phyloP scores from a whole-genome alignment of 2,888 invertebrate species.

The Yponomeuta evonymella region DNA sequence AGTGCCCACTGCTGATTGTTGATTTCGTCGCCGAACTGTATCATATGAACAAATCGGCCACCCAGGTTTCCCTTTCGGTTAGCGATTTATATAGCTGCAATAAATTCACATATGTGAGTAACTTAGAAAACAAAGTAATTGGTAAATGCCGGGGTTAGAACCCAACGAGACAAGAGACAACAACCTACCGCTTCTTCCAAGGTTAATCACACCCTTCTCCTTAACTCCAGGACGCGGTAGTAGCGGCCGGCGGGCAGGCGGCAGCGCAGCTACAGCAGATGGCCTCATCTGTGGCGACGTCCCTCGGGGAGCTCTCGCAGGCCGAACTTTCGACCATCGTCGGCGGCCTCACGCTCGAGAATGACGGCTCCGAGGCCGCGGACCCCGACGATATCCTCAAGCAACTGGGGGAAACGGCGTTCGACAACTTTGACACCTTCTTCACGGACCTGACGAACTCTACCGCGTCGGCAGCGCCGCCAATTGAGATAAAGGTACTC shows the following conservation, averaged over 20 bases:
- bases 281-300: slow-evolving; percentile 44
- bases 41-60: too few species aligned
- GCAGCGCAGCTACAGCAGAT: slow-evolving; percentile 72
- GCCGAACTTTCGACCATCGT: slow-evolving; percentile 83
- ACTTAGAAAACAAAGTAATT: too few species aligned
- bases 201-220: neutral
- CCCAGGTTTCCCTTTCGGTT: too few species aligned
- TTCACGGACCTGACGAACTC: slow-evolving; percentile 85
- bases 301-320: slow-evolving; percentile 81
- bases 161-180: too few species aligned
- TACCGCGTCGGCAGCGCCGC: slow-evolving; percentile 77
- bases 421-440: slow-evolving; percentile 89
- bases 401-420: slow-evolving; percentile 88
- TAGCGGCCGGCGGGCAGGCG: slow-evolving; percentile 72
- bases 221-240: slow-evolving; percentile 77
- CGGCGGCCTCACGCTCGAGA: slow-evolving; percentile 73
- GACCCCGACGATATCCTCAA: slow-evolving; percentile 89
- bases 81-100: too few species aligned
- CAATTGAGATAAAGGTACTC: slow-evolving; percentile 81
- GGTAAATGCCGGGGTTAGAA: too few species aligned
- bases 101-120: too few species aligned
- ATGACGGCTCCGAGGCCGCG: slow-evolving; percentile 54
- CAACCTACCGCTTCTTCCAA: too few species aligned
- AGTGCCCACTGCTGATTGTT: too few species aligned
- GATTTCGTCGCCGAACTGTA: too few species aligned